Percentiles rank a stretch among this genome's conserved stretches.
Conservation (phyloP, 2,113 vertebrate genomes). For the Pachyramphus minor region DNA sequence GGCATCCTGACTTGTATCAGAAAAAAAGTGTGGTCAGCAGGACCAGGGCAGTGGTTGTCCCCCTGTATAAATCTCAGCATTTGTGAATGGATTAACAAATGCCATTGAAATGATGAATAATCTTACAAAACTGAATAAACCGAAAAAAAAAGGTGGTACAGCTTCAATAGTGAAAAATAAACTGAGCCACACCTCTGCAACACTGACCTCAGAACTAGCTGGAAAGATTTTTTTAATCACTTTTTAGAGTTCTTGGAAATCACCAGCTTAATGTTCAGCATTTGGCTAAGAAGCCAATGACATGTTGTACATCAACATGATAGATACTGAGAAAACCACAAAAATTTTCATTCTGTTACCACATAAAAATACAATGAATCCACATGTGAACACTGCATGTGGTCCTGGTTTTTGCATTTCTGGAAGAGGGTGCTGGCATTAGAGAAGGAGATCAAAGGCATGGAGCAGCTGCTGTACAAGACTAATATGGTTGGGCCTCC, state of each 20-base stretch:
- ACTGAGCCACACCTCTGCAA: background rate
- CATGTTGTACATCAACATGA: background rate
- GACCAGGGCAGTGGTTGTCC: accelerated
- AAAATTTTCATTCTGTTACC: background rate
- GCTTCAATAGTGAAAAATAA: background rate
- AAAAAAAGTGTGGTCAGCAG: background rate
- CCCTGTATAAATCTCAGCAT: background rate
- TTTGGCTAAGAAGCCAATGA: background rate
- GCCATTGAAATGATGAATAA: background rate
- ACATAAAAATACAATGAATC: background rate
- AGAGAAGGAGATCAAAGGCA: background rate
- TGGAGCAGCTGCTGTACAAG: background rate
- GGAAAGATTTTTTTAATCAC: background rate
- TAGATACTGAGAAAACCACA: background rate
- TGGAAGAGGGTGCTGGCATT: background rate
- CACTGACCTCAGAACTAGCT: background rate
- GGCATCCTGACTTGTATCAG: background rate
- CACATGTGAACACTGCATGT: background rate
- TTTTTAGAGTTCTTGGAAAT: background rate
- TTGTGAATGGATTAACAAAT: background rate
- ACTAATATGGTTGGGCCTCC: background rate
- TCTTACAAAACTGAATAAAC: background rate
- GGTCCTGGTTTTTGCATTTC: background rate
- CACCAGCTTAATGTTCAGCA: background rate
- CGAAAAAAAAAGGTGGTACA: background rate